Conservation (phyloP, 2,797 vertebrate species). For the Bradypodion pumilum region DNA sequence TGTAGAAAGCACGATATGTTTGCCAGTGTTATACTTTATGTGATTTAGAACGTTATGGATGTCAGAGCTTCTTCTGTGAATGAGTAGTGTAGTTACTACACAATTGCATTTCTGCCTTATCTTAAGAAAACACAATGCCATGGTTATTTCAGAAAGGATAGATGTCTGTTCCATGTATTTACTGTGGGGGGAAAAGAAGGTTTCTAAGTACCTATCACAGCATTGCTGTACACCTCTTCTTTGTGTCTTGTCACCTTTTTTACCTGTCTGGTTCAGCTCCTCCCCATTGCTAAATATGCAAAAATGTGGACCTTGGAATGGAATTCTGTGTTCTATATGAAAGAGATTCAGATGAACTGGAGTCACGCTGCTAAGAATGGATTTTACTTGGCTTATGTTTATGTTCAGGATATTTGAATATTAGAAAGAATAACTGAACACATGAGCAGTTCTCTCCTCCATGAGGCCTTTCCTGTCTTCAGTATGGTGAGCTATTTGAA, state of each 20-base stretch:
- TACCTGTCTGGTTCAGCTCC: constrained; percentile 57
- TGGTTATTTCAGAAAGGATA: neutral
- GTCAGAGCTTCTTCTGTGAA: neutral
- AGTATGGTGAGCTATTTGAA: neutral
- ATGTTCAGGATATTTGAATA: constrained; percentile 4
- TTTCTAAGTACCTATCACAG: neutral
- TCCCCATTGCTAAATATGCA: constrained; percentile 7
- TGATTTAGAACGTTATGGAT: constrained; percentile 1
- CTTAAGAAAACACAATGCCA: constrained; percentile 31
- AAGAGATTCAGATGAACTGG: constrained; percentile 36
- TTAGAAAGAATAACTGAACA: neutral
- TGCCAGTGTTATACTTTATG: neutral
- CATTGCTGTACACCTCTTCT: constrained; percentile 28
- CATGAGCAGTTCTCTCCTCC: fast-evolving
- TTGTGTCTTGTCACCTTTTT: constrained; percentile 55
- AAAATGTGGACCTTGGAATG: constrained; percentile 44
- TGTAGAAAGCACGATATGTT: neutral
- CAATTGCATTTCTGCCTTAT: constrained; percentile 25
- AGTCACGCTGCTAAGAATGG: constrained; percentile 42
- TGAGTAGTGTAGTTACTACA: neutral
- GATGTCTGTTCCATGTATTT: neutral
- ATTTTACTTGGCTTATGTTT: neutral
- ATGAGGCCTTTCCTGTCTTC: neutral
- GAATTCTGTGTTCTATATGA: constrained; percentile 9
- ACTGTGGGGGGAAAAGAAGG: neutral